Evolutionary conservation across 1,140 invertebrate genomes (phyloP), one percentile per base, ranked within the genome.

Genomic region (Zaprionus davidi): DNA sequence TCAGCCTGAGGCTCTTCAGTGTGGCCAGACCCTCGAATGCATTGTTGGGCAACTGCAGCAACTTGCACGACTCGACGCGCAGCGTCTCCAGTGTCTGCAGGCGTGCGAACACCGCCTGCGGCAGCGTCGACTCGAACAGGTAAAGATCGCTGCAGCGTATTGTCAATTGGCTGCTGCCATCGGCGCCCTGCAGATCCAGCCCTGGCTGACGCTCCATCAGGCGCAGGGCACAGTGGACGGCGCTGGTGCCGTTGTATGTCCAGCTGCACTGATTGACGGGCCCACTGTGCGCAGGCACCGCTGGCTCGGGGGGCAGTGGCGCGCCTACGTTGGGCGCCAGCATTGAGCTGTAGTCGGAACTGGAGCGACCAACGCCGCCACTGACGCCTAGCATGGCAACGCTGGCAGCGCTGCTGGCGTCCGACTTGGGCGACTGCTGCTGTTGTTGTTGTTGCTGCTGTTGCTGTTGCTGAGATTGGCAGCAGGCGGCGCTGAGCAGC

Each of bases 71-170:
- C 73, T 95, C 95, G 81, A 98, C 94, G 38, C 94, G 93, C 5
- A 98, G 93, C 38, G 96, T 95, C 84, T 96, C 95, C 1, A 98
- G 93, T 53, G 96, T 95, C 80, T 94, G 94, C 1, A 98, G 92
- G 1, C 96, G 94, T 56, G 96, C 95, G 93, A 98, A 96, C 62
- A 95, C 95, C 71, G 96, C 95, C 11, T 95, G 94, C 36, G 95
- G 94, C 20, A 98, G 93, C 34, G 95, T 94, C 88, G 96, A 97
- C 93, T 98, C 97, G 85, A 96, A 96, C 44, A 96, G 95, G 71
- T 97, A 94, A 22, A 96, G 94, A 81, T 97, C 96, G 91, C 95
- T 96, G 93, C 97, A 98, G 70, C 95, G 94, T 13, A 98, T 94
- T 56, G 94, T 93, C 68, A 98, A 92, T 59, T 94, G 94, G 9